These are phyloP conservation scores for Drosophila rubida DNA, from an alignment of 2,888 invertebrate genomes.

Conservation along the genomic window DNA sequence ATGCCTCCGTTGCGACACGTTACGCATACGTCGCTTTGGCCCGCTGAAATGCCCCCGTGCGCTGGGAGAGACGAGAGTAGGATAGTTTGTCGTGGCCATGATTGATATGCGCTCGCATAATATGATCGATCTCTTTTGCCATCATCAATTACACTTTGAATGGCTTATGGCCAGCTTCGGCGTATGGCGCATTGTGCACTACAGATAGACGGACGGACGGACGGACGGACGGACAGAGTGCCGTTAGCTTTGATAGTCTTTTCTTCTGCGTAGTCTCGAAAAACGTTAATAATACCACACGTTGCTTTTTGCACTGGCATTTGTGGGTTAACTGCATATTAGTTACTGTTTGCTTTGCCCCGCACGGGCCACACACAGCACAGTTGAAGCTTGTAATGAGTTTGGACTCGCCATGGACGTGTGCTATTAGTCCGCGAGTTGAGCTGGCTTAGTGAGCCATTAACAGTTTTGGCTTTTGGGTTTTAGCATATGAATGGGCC, in stretches of 20 bases:
- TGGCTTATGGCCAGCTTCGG: conserved; percentile 59
- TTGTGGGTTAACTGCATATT: conserved; percentile 80
- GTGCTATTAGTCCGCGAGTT: conserved; percentile 46
- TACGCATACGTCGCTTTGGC: conserved; percentile 71
- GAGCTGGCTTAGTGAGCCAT: conserved; percentile 49
- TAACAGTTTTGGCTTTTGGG: conserved; percentile 41
- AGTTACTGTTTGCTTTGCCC: conserved; percentile 63
- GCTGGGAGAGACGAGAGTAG: not conserved
- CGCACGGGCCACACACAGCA: conserved; percentile 63
- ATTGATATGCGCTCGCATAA: conserved; percentile 79
- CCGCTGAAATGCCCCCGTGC: conserved; percentile 17
- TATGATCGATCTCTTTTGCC: conserved; percentile 80
- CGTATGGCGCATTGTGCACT: conserved; percentile 45
- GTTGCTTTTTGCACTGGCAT: conserved; percentile 58
- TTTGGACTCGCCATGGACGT: conserved; percentile 34
- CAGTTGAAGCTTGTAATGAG: conserved; percentile 26
- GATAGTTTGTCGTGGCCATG: conserved; percentile 75
- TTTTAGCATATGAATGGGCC: conserved; percentile 35
- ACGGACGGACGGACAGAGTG: conserved; percentile 6
- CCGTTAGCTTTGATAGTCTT: conserved; percentile 62
- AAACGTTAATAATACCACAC: conserved; percentile 72
- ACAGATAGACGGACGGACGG: too few species aligned
- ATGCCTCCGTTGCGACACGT: conserved; percentile 72
- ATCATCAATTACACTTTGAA: conserved; percentile 78
- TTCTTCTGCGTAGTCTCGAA: conserved; percentile 15